Conservation (phyloP, 2,888 invertebrate species). For the Cheilosia vernalis region DNA sequence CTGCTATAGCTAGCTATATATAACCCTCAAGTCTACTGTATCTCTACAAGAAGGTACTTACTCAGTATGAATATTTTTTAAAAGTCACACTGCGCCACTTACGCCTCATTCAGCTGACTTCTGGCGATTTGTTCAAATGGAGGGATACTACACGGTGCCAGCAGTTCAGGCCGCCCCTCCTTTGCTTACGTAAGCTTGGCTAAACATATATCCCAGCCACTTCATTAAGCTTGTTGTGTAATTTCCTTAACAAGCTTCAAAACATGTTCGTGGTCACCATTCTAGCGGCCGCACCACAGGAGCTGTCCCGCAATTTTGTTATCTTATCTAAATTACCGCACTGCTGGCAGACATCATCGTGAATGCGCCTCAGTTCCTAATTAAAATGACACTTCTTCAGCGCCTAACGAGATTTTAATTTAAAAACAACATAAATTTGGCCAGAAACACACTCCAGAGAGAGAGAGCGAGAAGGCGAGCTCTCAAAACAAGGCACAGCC, state of each 20-base stretch:
- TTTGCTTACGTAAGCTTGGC: neutral
- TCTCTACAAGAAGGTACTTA: no score
- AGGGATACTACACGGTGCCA: no score
- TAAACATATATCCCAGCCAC: neutral
- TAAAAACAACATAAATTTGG: constrained; percentile 63
- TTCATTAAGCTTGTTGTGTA: neutral
- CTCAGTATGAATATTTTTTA: no score
- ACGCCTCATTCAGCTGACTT: no score
- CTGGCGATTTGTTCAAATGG: no score
- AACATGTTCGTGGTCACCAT: constrained; percentile 48
- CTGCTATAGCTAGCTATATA: no score
- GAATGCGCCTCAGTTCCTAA: constrained; percentile 46
- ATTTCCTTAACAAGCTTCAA: constrained; percentile 39
- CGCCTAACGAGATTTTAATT: constrained; percentile 66
- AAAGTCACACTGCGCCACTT: no score
- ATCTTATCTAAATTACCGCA: constrained; percentile 65
- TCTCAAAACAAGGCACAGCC: constrained; percentile 30
- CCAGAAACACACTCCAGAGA: constrained; percentile 5
- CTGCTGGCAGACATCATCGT: constrained; percentile 16
- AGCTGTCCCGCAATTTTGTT: constrained; percentile 55
- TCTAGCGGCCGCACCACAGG: constrained; percentile 50
- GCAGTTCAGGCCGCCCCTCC: no score
- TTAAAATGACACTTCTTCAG: constrained; percentile 69
- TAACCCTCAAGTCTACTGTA: no score
- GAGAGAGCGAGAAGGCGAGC: neutral